phyloP scores from a whole-genome alignment of 1,140 invertebrate genomes.

The Drosophila mauritiana region DNA sequence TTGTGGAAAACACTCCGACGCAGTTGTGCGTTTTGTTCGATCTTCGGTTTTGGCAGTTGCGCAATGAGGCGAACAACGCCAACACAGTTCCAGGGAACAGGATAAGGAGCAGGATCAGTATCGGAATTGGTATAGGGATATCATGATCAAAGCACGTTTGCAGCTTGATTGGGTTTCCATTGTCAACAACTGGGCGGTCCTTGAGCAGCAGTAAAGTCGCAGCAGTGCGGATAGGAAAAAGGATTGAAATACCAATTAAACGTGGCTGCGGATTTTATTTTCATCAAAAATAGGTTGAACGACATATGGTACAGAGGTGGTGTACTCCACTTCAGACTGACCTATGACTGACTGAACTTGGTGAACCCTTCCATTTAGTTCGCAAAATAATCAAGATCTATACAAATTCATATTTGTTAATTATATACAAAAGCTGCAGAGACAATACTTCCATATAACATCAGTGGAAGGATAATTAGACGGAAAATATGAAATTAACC shows the following conservation, averaged over 20 bases:
- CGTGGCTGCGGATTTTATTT: neutral
- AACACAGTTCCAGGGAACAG: slow-evolving; percentile 54
- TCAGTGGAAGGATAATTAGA: too few species aligned
- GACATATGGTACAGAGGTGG: too few species aligned
- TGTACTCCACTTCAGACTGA: neutral
- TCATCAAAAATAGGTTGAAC: neutral
- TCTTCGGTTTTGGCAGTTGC: slow-evolving; percentile 71
- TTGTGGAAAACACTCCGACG: slow-evolving; percentile 59
- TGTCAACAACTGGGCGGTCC: slow-evolving; percentile 33
- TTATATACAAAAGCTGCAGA: too few species aligned
- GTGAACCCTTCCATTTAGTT: neutral
- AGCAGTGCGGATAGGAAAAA: slow-evolving; percentile 2
- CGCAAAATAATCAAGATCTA: too few species aligned
- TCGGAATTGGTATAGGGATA: slow-evolving; percentile 19
- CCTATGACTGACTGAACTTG: too few species aligned
- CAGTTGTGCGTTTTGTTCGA: slow-evolving; percentile 27
- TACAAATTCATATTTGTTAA: too few species aligned
- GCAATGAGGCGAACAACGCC: slow-evolving; percentile 72
- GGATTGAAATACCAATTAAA: slow-evolving; percentile 7
- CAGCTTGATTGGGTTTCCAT: slow-evolving; percentile 56
- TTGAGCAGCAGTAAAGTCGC: slow-evolving; percentile 3
- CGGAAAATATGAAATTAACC: too few species aligned
- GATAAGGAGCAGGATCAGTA: neutral
- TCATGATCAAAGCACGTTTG: slow-evolving; percentile 63
- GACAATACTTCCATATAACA: too few species aligned